A percentile compares a stretch with the other conserved stretches of the same genome.
phyloP scores from a whole-genome alignment of 2,888 invertebrate species.

The Phragmatobia fuliginosa region DNA sequence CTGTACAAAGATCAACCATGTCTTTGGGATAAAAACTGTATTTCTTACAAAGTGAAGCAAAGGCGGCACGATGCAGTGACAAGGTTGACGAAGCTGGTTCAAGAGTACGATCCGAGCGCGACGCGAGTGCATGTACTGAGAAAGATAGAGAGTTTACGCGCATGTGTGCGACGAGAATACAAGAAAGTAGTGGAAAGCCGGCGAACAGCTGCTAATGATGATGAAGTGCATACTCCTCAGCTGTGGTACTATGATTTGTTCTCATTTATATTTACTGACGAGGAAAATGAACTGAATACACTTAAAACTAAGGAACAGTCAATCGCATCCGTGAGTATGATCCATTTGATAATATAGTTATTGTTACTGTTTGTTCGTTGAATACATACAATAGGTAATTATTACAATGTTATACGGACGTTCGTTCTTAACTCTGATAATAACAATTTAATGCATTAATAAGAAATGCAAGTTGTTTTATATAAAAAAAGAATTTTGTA shows the following conservation, averaged over 20 bases:
- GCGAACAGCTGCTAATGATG: slow-evolving; percentile 53
- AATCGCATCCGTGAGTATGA: no score
- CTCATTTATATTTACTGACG: slow-evolving; percentile 69
- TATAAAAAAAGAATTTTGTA: background rate
- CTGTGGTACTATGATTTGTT: slow-evolving; percentile 77
- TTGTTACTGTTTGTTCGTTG: background rate
- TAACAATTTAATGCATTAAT: background rate
- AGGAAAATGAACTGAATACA: slow-evolving; percentile 25
- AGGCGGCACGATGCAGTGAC: slow-evolving; percentile 72
- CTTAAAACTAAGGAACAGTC: slow-evolving; percentile 37
- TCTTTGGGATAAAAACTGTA: slow-evolving; percentile 69
- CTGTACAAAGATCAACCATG: slow-evolving; percentile 71
- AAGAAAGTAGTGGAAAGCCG: slow-evolving; percentile 70
- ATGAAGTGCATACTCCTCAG: slow-evolving; percentile 69
- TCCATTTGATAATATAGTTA: no score
- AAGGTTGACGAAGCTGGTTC: slow-evolving; percentile 70
- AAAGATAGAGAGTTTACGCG: slow-evolving; percentile 79
- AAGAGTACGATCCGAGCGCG: slow-evolving; percentile 71
- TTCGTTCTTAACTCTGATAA: background rate
- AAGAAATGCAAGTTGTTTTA: background rate
- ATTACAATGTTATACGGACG: background rate
- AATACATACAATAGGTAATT: background rate
- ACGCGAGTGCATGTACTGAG: slow-evolving; percentile 76
- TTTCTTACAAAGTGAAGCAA: slow-evolving; percentile 69
- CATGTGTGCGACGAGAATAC: slow-evolving; percentile 75